Percentiles rank a stretch among this genome's conserved stretches.
These are phyloP conservation scores for Drosophila pseudotalamancana DNA, from an alignment of 2,888 invertebrate genomes.

Conservation along the genomic window DNA sequence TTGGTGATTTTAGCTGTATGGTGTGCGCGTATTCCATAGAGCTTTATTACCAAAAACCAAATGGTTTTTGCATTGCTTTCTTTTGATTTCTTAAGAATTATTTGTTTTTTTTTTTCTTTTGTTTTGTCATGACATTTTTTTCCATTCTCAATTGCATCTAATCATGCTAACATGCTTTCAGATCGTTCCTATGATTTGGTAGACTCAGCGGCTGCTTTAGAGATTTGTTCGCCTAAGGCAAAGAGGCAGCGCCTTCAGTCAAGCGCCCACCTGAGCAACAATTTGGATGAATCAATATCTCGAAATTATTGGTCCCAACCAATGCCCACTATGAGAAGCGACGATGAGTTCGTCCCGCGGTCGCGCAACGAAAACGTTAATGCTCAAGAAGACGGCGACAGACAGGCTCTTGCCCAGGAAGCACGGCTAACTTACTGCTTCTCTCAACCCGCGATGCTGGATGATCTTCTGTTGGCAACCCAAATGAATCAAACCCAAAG, in stretches of 20 bases:
- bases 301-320: conserved; percentile 84
- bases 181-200: conserved; percentile 82
- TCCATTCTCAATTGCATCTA: neutral
- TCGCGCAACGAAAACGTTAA: conserved; percentile 17
- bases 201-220: conserved; percentile 79
- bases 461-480: conserved; percentile 91
- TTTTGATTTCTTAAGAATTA: conserved; percentile 7
- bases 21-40: conserved; percentile 86
- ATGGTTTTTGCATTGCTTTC: conserved; percentile 83
- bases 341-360: conserved; percentile 50
- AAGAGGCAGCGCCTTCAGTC: conserved; percentile 83
- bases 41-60: conserved; percentile 90
- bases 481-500: conserved; percentile 86
- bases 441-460: conserved; percentile 94
- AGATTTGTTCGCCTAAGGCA: conserved; percentile 82
- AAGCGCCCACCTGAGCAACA: conserved; percentile 70
- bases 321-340: conserved; percentile 77
- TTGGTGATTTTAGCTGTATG: conserved; percentile 92
- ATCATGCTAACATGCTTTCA: conserved; percentile 33
- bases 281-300: conserved; percentile 83
- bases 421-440: conserved; percentile 88
- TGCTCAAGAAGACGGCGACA: conserved; percentile 44
- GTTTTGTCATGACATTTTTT: neutral
- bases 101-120: conserved; percentile 21
- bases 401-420: conserved; percentile 73